Conservation (phyloP, 2,113 vertebrate genomes). For the Himantopus leucocephalus region DNA sequence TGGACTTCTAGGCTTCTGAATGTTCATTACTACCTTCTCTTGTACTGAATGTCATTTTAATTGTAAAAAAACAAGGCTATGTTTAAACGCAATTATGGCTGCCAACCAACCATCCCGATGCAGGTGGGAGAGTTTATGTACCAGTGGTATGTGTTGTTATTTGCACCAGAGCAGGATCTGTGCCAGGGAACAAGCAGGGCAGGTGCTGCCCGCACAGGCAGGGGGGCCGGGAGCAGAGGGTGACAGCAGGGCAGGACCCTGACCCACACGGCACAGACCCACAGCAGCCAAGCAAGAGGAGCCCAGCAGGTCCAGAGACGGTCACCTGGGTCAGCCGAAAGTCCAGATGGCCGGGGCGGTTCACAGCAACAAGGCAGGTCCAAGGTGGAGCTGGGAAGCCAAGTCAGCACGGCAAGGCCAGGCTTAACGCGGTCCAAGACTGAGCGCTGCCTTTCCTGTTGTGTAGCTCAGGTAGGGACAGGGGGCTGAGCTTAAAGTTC, state of each 20-base stretch:
- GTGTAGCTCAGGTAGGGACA: too few relatives aligned
- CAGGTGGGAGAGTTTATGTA: background rate
- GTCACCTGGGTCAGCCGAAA: background rate
- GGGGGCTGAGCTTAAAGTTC: background rate
- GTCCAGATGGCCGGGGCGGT: background rate
- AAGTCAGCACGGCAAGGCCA: background rate
- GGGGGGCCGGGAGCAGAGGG: background rate
- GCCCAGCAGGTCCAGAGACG: background rate
- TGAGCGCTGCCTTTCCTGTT: background rate
- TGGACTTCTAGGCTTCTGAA: background rate
- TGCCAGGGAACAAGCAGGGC: too few relatives aligned
- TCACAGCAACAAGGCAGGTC: background rate
- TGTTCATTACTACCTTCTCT: background rate
- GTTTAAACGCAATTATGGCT: background rate
- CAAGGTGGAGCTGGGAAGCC: background rate
- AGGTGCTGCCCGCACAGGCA: background rate
- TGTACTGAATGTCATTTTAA: background rate
- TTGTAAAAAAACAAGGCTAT: background rate
- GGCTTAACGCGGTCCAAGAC: background rate
- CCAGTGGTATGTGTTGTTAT: background rate
- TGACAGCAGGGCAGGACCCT: background rate
- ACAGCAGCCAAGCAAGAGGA: background rate
- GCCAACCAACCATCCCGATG: background rate
- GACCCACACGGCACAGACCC: fast-evolving
- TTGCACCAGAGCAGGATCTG: background rate